Evolutionary conservation across 2,797 vertebrate genomes (phyloP), one percentile per base, ranked within the genome.

Genomic region (Meriones psammophilus): DNA sequence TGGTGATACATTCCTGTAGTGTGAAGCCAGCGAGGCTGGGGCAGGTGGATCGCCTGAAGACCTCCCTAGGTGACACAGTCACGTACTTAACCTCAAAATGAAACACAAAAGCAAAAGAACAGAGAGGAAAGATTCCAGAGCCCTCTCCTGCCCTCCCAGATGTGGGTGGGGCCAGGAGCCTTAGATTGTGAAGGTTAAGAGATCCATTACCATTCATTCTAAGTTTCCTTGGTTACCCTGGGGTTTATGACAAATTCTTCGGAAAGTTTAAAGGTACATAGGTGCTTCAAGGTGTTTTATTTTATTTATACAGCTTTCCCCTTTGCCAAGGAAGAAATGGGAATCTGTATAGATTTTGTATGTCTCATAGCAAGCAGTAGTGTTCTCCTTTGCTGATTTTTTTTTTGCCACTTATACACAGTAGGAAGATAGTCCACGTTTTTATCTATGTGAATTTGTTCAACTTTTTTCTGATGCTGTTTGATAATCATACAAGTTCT

Each of bases 211-310:
- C 60, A 86, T 30, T 68, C 68, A 8, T 28, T 83, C 36, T 84
- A 73, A 64, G 14, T 10, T 64, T 30, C 85, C 6, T 14, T 94
- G 17, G 66, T 42, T 90, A 10, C 8, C 0, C 33, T 86, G 64
- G 54, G 1, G 69, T 93, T 91, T 93, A 85, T 93, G 93, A 74
- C 56, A 85, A 79, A 85, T 69, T 56, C 60, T 77, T 86, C 77
- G 56, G 64, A 85, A 73, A 69, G 50, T 83, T 89, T 76, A 62
- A 74, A 89, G 56, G 56, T 58, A 58, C 15, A 58, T 18, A 58
- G 17, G 17, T 50, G 56, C 56, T 4, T 28, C n/a, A 73, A 66
- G n/a, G 8, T 60, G 36, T 56, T 93, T 89, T 85, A 60, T 85
- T 46, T 3, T 95, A 42, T 60, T 68, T 14, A 60, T 80, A 46